phyloP scores from a whole-genome alignment of 1,140 invertebrate species.

The Eumeta japonica region DNA sequence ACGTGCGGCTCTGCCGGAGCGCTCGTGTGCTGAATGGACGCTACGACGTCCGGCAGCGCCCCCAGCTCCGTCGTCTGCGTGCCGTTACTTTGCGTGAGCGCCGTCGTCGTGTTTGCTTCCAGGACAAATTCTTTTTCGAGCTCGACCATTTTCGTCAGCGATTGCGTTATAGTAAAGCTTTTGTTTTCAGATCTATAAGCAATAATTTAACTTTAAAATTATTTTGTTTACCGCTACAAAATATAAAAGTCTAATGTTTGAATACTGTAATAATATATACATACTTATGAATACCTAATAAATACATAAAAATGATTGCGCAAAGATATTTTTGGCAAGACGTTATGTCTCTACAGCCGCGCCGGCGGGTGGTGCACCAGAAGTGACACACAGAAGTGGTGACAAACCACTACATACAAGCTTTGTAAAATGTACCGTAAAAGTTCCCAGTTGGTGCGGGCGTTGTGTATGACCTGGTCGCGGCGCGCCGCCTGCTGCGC shows the following conservation, averaged over 20 bases:
- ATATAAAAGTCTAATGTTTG: too few relatives aligned
- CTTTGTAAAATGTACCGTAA: too few relatives aligned
- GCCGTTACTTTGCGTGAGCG: conserved; percentile 19
- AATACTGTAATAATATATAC: too few relatives aligned
- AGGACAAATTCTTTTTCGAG: conserved; percentile 34
- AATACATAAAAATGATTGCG: too few relatives aligned
- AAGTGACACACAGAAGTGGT: too few relatives aligned
- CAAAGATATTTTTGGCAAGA: too few relatives aligned
- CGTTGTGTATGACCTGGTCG: conserved; percentile 79
- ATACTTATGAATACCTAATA: too few relatives aligned
- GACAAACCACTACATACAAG: too few relatives aligned
- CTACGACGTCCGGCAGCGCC: conserved; percentile 27
- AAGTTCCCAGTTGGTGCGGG: conserved; percentile 78
- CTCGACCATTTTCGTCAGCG: conserved; percentile 26
- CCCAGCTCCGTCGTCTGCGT: conserved; percentile 24
- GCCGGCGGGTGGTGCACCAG: too few relatives aligned
- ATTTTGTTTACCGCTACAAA: too few relatives aligned
- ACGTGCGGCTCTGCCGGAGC: background rate
- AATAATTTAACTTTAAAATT: background rate
- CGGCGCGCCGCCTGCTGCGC: conserved; percentile 65
- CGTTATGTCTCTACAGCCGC: too few relatives aligned
- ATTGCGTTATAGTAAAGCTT: conserved; percentile 32
- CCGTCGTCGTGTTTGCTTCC: conserved; percentile 18
- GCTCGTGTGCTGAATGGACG: conserved; percentile 25
- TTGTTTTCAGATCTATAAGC: conserved; percentile 61